A percentile compares a stretch with the other conserved stretches of the same genome.
These are phyloP conservation scores for Drosophila dunni DNA, from an alignment of 1,140 invertebrate genomes.

Conservation along the genomic window DNA sequence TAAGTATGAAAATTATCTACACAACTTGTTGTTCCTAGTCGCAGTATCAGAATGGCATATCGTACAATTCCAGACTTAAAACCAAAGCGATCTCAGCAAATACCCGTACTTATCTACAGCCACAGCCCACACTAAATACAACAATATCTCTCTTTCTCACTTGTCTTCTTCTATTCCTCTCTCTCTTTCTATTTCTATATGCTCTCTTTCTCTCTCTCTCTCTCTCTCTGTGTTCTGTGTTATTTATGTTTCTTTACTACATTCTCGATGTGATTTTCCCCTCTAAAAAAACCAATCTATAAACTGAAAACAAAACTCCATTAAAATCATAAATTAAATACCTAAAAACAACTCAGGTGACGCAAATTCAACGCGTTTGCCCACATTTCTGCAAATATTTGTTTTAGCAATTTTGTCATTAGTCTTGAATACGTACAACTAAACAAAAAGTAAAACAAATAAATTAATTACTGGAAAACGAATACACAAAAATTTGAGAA, in stretches of 20 bases:
- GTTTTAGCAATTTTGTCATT: constrained; percentile 78
- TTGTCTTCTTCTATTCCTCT: constrained; percentile 61
- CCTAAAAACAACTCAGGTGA: constrained; percentile 67
- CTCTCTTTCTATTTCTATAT: constrained; percentile 10
- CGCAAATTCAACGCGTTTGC: constrained; percentile 73
- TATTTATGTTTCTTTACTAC: constrained; percentile 69
- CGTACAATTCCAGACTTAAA: constrained; percentile 42
- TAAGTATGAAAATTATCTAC: constrained; percentile 22
- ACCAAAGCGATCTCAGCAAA: constrained; percentile 35
- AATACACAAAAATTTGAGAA: constrained; percentile 48
- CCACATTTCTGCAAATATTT: constrained; percentile 76
- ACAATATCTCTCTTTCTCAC: constrained; percentile 60
- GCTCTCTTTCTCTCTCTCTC: constrained; percentile 16
- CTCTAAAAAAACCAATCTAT: constrained; percentile 35
- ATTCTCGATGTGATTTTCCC: constrained; percentile 55
- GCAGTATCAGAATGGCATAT: constrained; percentile 53
- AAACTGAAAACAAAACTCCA: constrained; percentile 36
- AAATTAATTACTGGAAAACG: constrained; percentile 32
- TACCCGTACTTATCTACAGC: constrained; percentile 37
- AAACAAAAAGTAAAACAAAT: constrained; percentile 37
- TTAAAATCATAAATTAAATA: constrained; percentile 2
- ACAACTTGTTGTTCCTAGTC: constrained; percentile 29
- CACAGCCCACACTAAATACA: constrained; percentile 60
- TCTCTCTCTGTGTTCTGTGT: constrained; percentile 60
- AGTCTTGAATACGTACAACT: constrained; percentile 73